A percentile compares a stretch with the other conserved stretches of the same genome.
Conservation (phyloP, 1,140 invertebrate species). For the Atta cephalotes region DNA sequence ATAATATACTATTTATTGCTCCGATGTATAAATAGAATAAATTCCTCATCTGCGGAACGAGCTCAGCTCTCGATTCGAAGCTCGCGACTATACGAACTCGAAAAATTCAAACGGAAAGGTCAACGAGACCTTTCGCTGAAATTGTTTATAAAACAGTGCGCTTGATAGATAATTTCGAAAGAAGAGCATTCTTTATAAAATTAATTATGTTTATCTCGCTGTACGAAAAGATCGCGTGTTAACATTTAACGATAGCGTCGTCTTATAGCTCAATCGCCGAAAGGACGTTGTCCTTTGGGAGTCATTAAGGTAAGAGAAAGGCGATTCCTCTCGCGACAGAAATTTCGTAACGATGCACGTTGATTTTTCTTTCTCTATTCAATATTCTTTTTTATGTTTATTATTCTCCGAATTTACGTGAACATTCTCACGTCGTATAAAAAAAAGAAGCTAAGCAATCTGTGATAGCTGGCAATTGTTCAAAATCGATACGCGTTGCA, state of each 20-base stretch:
- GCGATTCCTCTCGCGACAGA: conserved; percentile 44
- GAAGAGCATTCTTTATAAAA: background rate
- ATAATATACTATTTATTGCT: conserved; percentile 57
- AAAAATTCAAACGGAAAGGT: conserved; percentile 37
- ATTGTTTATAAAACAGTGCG: background rate
- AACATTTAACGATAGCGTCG: conserved; percentile 43
- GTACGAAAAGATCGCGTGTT: conserved; percentile 18
- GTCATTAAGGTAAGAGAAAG: conserved; percentile 66
- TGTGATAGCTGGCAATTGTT: background rate
- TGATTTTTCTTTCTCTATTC: conserved; percentile 17
- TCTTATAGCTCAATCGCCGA: conserved; percentile 14
- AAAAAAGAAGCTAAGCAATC: background rate
- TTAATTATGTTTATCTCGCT: background rate
- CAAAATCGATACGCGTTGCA: conserved; percentile 26
- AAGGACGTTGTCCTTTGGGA: conserved; percentile 65
- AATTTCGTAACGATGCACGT: conserved; percentile 47
- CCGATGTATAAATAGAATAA: conserved; percentile 53
- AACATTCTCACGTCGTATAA: background rate
- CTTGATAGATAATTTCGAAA: background rate
- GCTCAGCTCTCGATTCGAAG: background rate
- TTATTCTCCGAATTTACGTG: background rate
- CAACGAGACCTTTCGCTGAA: conserved; percentile 45
- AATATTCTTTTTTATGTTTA: too few species aligned
- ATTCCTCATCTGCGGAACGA: conserved; percentile 6
- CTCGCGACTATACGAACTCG: conserved; percentile 1